A percentile compares a stretch with the other conserved stretches of the same genome.
Conservation (phyloP, 2,888 invertebrate genomes). For the Galerucella pusilla region DNA sequence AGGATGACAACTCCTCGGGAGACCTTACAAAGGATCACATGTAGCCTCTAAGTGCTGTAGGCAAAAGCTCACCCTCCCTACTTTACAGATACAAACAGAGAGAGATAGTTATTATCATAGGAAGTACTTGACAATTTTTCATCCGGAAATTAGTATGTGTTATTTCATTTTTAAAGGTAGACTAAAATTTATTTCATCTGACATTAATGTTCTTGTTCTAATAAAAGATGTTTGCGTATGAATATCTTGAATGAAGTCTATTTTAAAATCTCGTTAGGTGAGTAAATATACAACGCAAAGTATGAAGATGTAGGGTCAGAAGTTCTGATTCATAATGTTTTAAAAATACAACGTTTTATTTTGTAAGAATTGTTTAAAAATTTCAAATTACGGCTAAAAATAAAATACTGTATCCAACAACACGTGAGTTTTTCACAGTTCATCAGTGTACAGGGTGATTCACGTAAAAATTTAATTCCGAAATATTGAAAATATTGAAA, state of each 20-base stretch:
- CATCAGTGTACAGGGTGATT: too few species aligned
- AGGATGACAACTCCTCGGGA: too few species aligned
- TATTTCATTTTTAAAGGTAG: too few species aligned
- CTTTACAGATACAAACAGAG: too few species aligned
- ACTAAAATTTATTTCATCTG: not conserved
- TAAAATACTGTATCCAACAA: not conserved
- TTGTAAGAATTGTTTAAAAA: not conserved
- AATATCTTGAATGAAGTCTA: slow-evolving; percentile 21
- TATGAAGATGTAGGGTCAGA: not conserved
- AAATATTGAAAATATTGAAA: too few species aligned
- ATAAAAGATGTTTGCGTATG: slow-evolving; percentile 3
- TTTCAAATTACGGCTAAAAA: slow-evolving; percentile 1
- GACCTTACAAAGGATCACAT: too few species aligned
- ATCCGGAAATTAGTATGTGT: too few species aligned
- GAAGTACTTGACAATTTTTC: too few species aligned
- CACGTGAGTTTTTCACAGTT: not conserved
- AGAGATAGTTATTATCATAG: too few species aligned
- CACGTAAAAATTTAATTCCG: too few species aligned
- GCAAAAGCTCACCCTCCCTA: too few species aligned
- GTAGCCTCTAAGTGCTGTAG: too few species aligned
- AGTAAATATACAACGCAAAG: slow-evolving; percentile 12
- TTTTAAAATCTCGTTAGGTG: slow-evolving; percentile 7
- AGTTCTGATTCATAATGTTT: not conserved
- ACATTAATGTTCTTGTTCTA: not conserved
- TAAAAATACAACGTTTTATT: slow-evolving; percentile 6